Percentiles rank a stretch among this genome's conserved stretches.
These are phyloP conservation scores for Prorops nasuta DNA, from an alignment of 1,140 invertebrate species.

Conservation along the genomic window DNA sequence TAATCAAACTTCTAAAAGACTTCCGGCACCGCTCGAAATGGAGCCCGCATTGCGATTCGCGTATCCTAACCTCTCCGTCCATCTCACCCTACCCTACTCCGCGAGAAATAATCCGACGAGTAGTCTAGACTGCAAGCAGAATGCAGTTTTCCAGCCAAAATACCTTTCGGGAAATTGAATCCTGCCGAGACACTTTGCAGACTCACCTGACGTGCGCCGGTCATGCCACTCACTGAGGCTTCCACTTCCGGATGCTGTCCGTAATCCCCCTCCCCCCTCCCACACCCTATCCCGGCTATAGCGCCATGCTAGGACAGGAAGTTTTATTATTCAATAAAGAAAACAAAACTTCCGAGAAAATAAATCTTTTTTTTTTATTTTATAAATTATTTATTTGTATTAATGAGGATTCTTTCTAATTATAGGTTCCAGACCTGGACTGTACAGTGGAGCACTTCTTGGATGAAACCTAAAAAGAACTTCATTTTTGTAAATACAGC, in stretches of 20 bases:
- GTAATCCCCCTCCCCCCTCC: too few species aligned
- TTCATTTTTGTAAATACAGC: too few species aligned
- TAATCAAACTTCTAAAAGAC: conserved; percentile 46
- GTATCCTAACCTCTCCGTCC: conserved; percentile 21
- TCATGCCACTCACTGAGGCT: not conserved
- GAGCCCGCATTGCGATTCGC: conserved; percentile 28
- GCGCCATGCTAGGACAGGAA: too few species aligned
- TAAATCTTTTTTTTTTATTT: not conserved
- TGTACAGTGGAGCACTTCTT: too few species aligned
- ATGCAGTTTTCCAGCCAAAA: not conserved
- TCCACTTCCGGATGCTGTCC: not conserved
- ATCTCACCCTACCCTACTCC: conserved; percentile 23
- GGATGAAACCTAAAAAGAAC: too few species aligned
- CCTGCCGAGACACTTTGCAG: not conserved
- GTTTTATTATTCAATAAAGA: not conserved
- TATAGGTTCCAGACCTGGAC: too few species aligned
- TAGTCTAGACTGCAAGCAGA: conserved; percentile 10
- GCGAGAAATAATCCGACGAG: conserved; percentile 24
- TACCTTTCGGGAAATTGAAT: conserved; percentile 24
- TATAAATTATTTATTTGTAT: too few species aligned
- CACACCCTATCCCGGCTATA: too few species aligned
- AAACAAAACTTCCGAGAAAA: not conserved
- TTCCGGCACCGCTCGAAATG: conserved; percentile 22
- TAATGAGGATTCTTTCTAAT: too few species aligned
- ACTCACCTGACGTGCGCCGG: not conserved